Percentiles rank a stretch among this genome's conserved stretches.
Conservation (phyloP, 2,888 invertebrate genomes). For the Melitaea athalia region DNA sequence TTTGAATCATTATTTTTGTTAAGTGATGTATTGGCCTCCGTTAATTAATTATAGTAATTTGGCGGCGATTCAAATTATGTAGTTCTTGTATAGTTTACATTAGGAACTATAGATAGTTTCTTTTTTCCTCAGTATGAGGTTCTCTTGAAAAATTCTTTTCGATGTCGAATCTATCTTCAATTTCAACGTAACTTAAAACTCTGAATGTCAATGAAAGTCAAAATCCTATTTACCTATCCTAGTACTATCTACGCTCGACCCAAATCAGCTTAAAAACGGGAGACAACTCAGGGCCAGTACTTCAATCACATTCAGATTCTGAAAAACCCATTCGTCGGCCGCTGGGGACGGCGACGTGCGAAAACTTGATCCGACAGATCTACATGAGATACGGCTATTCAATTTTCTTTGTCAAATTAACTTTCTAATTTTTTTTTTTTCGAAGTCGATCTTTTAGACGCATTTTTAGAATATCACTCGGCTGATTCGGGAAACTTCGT, state of each 20-base stretch:
- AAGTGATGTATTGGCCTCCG: no score
- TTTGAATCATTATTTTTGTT: no score
- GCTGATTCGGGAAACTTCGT: not conserved
- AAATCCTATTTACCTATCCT: not conserved
- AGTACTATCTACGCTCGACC: conserved; percentile 30
- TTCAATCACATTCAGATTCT: conserved; percentile 43
- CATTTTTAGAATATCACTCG: not conserved
- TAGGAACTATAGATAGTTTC: no score
- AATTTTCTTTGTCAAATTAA: conserved; percentile 37
- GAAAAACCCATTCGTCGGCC: conserved; percentile 40
- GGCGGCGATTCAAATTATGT: no score
- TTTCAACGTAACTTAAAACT: not conserved
- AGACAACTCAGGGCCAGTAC: conserved; percentile 34
- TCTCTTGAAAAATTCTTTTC: no score
- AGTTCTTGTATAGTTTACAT: no score
- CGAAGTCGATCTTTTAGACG: not conserved
- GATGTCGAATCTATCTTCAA: no score
- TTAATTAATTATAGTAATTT: no score
- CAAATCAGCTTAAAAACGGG: conserved; percentile 30
- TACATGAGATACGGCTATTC: conserved; percentile 35
- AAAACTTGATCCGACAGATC: conserved; percentile 31
- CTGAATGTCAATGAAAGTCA: conserved; percentile 10
- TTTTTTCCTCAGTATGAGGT: no score
- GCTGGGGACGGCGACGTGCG: conserved; percentile 28
- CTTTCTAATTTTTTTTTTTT: conserved; percentile 29